Evolutionary conservation across 1,140 invertebrate genomes (phyloP).

Genomic region (Hormaphis cornu): DNA sequence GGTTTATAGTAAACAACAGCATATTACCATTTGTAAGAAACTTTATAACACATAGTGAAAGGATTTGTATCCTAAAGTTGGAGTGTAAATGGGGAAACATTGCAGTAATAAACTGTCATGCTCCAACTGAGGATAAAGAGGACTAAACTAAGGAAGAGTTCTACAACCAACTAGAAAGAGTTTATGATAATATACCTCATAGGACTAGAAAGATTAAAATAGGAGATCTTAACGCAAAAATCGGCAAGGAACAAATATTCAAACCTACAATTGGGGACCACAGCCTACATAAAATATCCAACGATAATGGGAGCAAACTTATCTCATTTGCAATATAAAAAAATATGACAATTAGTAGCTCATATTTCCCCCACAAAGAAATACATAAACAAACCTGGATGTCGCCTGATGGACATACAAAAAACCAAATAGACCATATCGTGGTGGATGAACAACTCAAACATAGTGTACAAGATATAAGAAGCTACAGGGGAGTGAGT

Average conservation of each 20-base stretch:
- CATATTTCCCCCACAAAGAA: constrained; percentile 34
- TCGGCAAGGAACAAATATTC: constrained; percentile 30
- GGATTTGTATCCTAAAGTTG: constrained; percentile 30
- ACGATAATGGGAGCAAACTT: constrained; percentile 35
- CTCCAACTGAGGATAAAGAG: constrained; percentile 33
- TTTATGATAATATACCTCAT: constrained; percentile 3
- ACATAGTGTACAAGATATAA: constrained; percentile 25
- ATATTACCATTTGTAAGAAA: background rate
- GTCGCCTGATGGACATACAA: constrained; percentile 33
- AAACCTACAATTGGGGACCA: constrained; percentile 39
- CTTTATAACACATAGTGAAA: background rate
- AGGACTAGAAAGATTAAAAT: constrained; percentile 32
- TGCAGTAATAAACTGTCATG: constrained; percentile 23
- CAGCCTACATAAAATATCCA: constrained; percentile 37
- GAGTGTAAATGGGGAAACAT: constrained; percentile 26
- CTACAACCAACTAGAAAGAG: constrained; percentile 28
- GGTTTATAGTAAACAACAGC: background rate
- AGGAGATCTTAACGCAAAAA: constrained; percentile 34
- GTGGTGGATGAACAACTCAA: constrained; percentile 29
- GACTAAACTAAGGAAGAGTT: constrained; percentile 34
- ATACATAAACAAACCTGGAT: constrained; percentile 37
- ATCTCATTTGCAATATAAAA: constrained; percentile 34
- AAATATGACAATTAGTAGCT: constrained; percentile 35
- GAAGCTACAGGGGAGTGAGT: constrained; percentile 30
- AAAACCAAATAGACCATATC: constrained; percentile 35